Evolutionary conservation across 2,113 vertebrate species (phyloP), one percentile per base, ranked within the genome.

Genomic region (Nesoenas mayeri): DNA sequence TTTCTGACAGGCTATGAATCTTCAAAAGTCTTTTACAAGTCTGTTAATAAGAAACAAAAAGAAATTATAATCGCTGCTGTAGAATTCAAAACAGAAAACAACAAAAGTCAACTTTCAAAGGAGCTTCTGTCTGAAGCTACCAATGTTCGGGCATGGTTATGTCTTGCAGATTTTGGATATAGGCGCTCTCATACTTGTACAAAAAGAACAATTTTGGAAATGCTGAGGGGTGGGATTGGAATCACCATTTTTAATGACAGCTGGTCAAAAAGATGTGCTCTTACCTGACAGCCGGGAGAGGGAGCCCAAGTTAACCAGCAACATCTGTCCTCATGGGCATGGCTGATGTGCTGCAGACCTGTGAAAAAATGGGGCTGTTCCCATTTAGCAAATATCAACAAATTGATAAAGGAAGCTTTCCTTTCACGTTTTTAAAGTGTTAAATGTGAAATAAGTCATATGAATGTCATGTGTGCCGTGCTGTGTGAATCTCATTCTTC

Each of bases 21-120:
- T 62, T 90, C 15, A 61, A 3, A 94, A 90, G 15, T 51, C 47
- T 51, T 84, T 51, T 71, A 18, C 6, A 36, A 44, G 44, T 53
- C 15, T 91, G 4, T 83, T 97, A 60, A 61, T 85, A 85, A 84
- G 29, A 88, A 94, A 93, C n/a, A 94, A 91, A 85, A 57, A 69
- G 7, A 48, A 81, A 40, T 48, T 54, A 8, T 19, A 75, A 18
- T 47, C 28, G 8, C 51, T 96, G 58, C 50, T 81, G 7, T 67
- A 91, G 93, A 51, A 96, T 48, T 50, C 51, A 42, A 69, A 18
- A 18, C 12, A 26, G 44, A 47, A 47, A 48, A 21, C 6, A n/a
- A 44, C 26, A 42, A 20, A 40, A 51, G 3, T 6, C 36, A 61
- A 44, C 12, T 69, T 88, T 77, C 4, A 8, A 70, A 79, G 16